phyloP scores from a whole-genome alignment of 2,888 invertebrate species.

The Apotomis capreana region DNA sequence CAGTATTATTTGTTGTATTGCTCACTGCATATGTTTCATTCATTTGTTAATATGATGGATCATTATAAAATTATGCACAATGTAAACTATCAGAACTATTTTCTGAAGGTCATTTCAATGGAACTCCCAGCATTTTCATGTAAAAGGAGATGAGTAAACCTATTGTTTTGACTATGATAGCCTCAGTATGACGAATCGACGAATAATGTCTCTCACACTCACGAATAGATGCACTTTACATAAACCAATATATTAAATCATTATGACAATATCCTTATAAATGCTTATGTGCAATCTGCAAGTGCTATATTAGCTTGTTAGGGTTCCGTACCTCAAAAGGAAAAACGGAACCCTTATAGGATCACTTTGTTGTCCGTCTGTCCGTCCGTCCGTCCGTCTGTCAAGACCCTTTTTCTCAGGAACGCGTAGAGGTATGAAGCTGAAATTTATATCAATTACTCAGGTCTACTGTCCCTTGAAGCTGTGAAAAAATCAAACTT shows the following conservation, averaged over 20 bases:
- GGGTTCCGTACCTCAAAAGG: too few species aligned
- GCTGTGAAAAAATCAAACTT: too few species aligned
- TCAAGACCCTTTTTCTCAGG: too few species aligned
- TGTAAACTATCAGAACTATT: not conserved
- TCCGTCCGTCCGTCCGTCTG: too few species aligned
- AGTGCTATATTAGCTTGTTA: not conserved
- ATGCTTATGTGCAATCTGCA: not conserved
- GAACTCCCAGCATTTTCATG: conserved; percentile 25
- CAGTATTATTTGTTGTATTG: too few species aligned
- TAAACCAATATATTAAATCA: conserved; percentile 5
- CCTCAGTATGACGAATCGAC: conserved; percentile 28
- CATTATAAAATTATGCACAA: conserved; percentile 2
- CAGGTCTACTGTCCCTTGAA: too few species aligned
- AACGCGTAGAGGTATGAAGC: too few species aligned
- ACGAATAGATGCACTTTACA: conserved; percentile 14
- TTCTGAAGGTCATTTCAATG: conserved; percentile 9
- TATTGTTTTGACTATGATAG: conserved; percentile 34
- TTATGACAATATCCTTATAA: not conserved
- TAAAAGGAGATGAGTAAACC: conserved; percentile 25
- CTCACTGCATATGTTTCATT: not conserved
- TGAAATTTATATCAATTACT: too few species aligned
- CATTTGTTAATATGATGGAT: not conserved
- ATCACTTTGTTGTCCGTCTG: too few species aligned
- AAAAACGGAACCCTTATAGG: too few species aligned
- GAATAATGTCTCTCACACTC: conserved; percentile 22